Evolutionary conservation across 1,140 invertebrate genomes (phyloP), one percentile per base, ranked within the genome.

Genomic region (Meloidogyne exigua): DNA sequence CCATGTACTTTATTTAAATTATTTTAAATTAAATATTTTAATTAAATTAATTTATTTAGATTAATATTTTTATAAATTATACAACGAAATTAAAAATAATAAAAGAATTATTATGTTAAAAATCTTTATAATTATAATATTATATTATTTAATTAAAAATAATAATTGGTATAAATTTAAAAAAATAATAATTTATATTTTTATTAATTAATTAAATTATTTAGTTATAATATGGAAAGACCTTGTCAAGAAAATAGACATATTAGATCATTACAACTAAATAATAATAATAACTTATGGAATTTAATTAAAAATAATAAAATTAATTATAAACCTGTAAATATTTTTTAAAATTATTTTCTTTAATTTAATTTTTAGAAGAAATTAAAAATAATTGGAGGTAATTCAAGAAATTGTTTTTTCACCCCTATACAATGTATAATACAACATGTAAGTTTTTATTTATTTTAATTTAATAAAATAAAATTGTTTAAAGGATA

Each of bases 361-460:
- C 1, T 18, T 15, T 15, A 49, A 49, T 3, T 18, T 49, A 18
- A 49, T 49, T 49, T 18, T 49, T 49, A 49, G 44, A 15, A 49
- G 18, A 18, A n/a, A n/a, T n/a, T 49, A 49, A 71, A 66, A 65
- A 69, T 71, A 25, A 65, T 25, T 36, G 69, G 69, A 15, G 26
- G 36, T n/a, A n/a, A 15, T 36, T 71, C 69, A 71, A 25, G n/a
- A 4, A 71, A 71, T n/a, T 71, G 69, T 71, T 71, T 71, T 36
- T 71, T 71, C 0, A 71, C 69, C 1, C 69, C 69, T n/a, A 71
- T 71, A 25, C 69, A 71, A 36, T 71, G 69, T 21, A 71, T 71
- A 63, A 71, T 71, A 25, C 36, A 71, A 66, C 69, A 71, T 36
- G 69, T 67, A 18, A 2, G 2, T 64, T 3, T 67, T 28, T 64